Conservation (phyloP, 2,888 invertebrate species). For the Brenthis daphne region DNA sequence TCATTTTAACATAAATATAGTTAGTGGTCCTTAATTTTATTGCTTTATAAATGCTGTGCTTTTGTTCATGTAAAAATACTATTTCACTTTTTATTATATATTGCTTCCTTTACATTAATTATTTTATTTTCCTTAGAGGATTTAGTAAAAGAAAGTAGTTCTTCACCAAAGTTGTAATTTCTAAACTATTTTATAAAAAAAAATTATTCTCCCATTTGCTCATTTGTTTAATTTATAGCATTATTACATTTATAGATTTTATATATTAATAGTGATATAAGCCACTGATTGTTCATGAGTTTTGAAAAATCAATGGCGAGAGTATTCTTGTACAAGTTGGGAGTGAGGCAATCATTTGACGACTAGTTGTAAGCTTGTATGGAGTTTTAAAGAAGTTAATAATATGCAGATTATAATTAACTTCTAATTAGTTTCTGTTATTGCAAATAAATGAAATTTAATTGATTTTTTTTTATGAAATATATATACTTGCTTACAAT, state of each 20-base stretch:
- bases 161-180: too few relatives aligned
- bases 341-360: constrained; percentile 50
- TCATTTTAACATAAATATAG: neutral
- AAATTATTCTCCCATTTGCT: too few relatives aligned
- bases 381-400: constrained; percentile 7
- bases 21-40: neutral
- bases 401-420: neutral
- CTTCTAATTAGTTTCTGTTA: neutral
- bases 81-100: neutral
- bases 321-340: constrained; percentile 46
- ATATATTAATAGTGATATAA: constrained; percentile 37
- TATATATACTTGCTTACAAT: constrained; percentile 1
- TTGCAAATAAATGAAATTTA: neutral
- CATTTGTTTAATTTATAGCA: too few relatives aligned
- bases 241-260: constrained; percentile 22
- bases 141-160: too few relatives aligned
- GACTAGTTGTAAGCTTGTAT: constrained; percentile 1
- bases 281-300: constrained; percentile 70
- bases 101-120: too few relatives aligned
- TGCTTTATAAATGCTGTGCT: neutral
- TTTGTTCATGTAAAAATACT: neutral
- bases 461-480: neutral
- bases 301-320: constrained; percentile 70
- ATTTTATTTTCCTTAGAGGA: too few relatives aligned
- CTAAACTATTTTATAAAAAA: too few relatives aligned